These are phyloP conservation scores for Gambelia wislizenii DNA, from an alignment of 2,797 vertebrate species.

Conservation along the genomic window DNA sequence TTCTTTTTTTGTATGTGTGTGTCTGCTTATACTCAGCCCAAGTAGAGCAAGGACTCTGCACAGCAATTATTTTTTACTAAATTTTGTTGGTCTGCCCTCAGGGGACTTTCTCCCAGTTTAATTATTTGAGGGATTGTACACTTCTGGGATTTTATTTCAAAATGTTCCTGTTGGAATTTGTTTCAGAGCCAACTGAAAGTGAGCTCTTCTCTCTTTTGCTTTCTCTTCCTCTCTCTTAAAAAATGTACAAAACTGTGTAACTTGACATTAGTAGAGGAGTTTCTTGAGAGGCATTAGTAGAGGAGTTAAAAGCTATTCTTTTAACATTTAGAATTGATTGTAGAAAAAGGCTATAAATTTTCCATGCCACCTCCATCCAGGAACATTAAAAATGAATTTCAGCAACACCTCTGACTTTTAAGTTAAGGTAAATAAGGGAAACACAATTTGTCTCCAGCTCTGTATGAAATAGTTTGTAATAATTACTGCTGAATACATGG, in stretches of 20 bases:
- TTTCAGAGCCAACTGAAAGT: conserved; percentile 58
- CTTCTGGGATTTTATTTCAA: conserved; percentile 83
- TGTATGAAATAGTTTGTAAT: conserved; percentile 80
- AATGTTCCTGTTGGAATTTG: conserved; percentile 77
- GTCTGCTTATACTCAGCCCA: conserved; percentile 75
- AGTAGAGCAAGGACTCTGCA: conserved; percentile 76
- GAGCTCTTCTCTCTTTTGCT: conserved; percentile 54
- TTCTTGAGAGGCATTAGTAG: conserved; percentile 73
- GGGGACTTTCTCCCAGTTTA: conserved; percentile 81
- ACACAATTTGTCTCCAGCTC: conserved; percentile 79
- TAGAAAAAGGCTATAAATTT: conserved; percentile 78
- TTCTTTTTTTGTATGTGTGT: conserved; percentile 15
- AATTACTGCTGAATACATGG: conserved; percentile 78
- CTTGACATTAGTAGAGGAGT: conserved; percentile 77
- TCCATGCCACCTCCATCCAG: conserved; percentile 41
- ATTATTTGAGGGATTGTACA: conserved; percentile 79
- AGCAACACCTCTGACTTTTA: conserved; percentile 77
- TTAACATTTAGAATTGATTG: conserved; percentile 77
- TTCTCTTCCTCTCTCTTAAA: conserved; percentile 38
- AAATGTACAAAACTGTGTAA: conserved; percentile 68
- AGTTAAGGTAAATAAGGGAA: conserved; percentile 78
- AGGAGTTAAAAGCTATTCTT: conserved; percentile 80
- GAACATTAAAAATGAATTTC: conserved; percentile 73
- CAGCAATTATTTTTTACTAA: conserved; percentile 79
- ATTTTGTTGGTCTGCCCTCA: conserved; percentile 78